Base-by-base conservation (phyloP, 2,797 vertebrate species). In the Tapirus indicus region DNA sequence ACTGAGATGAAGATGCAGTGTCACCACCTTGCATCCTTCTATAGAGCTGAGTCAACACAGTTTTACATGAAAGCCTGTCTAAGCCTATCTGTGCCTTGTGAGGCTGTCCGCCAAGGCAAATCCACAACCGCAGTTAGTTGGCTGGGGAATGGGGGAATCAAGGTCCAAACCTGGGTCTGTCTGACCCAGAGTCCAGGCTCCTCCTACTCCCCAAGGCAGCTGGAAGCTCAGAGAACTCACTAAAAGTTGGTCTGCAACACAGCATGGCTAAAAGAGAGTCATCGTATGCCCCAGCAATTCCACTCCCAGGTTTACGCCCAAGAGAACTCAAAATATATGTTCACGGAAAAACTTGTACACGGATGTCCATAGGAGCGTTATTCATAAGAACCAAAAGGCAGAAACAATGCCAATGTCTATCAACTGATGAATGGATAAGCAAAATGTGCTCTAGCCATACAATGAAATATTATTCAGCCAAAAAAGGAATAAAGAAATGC, bases 1-100 rank as follows among this genome's bases (percentile, higher is more conserved):
- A 0, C 11, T 1, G 20, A 58, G 38, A 58, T 2, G 21, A 88
- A 88, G 56, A 60, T 29, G 6, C 1, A 1, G 0, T 9, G 52
- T 75, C 54, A 23, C 47, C 66, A 20, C 16, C n/a, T 29, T 2
- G 3, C 4, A 27, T 27, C 82, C 62, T 27, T 38, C 69, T n/a
- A 25, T 21, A 60, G 29, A 41, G 14, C 38, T 16, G 44, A 47
- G 21, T 74, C 9, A 10, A 25, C 12, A 25, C 29, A 47, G 38
- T 25, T 88, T 7, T 74, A 47, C 23, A 23, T 47, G 38, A 60
- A 60, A 47, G 29, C 54, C 38, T 60, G 6, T 69, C 14, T 47
- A 60, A 47, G 29, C 54, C 38, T 60, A 8, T 69, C 14, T 47
- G 38, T 23, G 56, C 47, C 13, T 32, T n/a, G 54, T 17, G 85